These are phyloP conservation scores for Camponotus floridanus DNA, from an alignment of 1,140 invertebrate genomes.

Conservation along the genomic window DNA sequence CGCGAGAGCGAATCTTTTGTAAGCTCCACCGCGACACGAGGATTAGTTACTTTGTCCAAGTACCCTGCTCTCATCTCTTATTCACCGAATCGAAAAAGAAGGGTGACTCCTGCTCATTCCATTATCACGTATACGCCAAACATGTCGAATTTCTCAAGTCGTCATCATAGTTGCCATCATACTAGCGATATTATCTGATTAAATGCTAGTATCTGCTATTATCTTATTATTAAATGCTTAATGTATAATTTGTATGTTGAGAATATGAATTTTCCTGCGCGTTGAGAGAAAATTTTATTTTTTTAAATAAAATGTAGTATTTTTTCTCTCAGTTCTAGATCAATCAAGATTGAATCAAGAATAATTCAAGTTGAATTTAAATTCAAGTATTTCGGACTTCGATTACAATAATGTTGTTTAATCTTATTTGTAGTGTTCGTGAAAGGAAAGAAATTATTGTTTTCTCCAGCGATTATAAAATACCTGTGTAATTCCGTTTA, in stretches of 20 bases:
- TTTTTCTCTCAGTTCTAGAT: neutral
- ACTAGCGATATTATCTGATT: neutral
- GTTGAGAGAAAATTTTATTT: neutral
- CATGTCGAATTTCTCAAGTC: neutral
- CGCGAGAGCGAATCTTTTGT: slow-evolving; percentile 72
- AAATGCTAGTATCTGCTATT: too few relatives aligned
- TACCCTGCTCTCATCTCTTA: slow-evolving; percentile 76
- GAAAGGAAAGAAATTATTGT: neutral
- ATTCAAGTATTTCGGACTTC: too few relatives aligned
- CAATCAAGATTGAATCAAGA: neutral
- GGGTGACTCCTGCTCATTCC: slow-evolving; percentile 59
- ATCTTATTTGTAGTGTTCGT: neutral
- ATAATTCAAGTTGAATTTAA: slow-evolving; percentile 6
- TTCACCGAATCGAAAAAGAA: slow-evolving; percentile 71
- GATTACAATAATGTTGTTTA: neutral
- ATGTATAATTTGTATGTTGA: neutral
- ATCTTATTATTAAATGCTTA: neutral
- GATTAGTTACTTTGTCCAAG: slow-evolving; percentile 79
- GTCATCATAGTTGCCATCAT: slow-evolving; percentile 7
- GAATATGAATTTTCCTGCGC: neutral
- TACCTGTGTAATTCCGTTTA: slow-evolving; percentile 22
- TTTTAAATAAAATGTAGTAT: neutral
- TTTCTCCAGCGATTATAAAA: neutral
- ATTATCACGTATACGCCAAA: slow-evolving; percentile 27
- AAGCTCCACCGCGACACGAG: slow-evolving; percentile 71